phyloP scores from a whole-genome alignment of 2,888 invertebrate genomes.

The Macroteleia sp. region DNA sequence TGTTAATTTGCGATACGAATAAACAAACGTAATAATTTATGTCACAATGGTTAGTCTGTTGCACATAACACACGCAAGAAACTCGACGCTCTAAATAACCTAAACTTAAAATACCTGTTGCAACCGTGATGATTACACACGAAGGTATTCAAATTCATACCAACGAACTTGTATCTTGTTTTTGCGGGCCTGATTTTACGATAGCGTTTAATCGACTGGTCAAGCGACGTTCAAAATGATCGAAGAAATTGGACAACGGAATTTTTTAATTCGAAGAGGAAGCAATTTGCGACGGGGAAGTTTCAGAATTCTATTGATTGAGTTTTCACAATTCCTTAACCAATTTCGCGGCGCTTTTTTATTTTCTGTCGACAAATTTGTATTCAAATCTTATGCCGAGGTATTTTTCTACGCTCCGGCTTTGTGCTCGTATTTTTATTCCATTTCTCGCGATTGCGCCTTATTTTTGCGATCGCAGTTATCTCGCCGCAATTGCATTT shows the following conservation, averaged over 20 bases:
- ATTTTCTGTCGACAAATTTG: constrained; percentile 13
- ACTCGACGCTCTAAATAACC: background rate
- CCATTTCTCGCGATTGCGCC: constrained; percentile 20
- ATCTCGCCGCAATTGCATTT: constrained; percentile 1
- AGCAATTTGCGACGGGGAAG: constrained; percentile 18
- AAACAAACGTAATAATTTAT: constrained; percentile 1
- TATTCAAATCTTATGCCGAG: constrained; percentile 21
- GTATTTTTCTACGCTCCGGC: background rate
- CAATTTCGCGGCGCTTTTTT: too few species aligned
- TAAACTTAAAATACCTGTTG: background rate
- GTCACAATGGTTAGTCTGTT: background rate
- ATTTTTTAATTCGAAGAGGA: constrained; percentile 17
- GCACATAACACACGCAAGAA: background rate
- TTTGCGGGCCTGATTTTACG: too few species aligned
- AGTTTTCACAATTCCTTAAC: constrained; percentile 1
- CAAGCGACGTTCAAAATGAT: background rate
- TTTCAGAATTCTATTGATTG: constrained; percentile 20
- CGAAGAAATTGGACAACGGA: too few species aligned
- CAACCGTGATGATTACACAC: background rate
- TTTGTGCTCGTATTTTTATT: constrained; percentile 48
- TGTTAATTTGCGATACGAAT: background rate
- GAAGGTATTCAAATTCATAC: background rate
- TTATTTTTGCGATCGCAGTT: constrained; percentile 28
- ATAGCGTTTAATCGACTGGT: too few species aligned
- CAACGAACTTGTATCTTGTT: too few species aligned